phyloP scores from a whole-genome alignment of 37 sponge, comb jelly and placozoan genomes.

The Agelas oroides region DNA sequence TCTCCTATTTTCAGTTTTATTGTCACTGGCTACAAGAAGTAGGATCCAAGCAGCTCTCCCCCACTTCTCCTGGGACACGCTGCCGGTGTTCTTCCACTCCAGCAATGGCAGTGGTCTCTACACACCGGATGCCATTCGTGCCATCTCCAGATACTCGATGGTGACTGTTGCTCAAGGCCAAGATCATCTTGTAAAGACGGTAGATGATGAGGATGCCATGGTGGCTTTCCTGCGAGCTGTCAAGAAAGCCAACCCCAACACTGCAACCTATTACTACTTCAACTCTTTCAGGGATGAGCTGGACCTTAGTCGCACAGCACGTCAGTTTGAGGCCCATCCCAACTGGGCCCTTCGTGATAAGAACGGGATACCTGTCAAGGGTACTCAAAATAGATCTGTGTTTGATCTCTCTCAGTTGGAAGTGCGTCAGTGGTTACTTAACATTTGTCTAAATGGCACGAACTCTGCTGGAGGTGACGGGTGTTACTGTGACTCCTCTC shows the following conservation, averaged over 20 bases:
- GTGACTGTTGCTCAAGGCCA: conserved; percentile 63
- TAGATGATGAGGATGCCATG: conserved; percentile 54
- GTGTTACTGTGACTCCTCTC: conserved; percentile 62
- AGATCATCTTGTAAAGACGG: conserved; percentile 18
- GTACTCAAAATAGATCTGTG: background rate
- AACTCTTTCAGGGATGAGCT: conserved; percentile 37
- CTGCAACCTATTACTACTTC: conserved; percentile 37
- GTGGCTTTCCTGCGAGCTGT: conserved; percentile 20
- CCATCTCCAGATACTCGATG: conserved; percentile 49
- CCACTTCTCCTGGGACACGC: conserved; percentile 65
- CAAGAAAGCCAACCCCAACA: conserved; percentile 22
- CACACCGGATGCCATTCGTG: conserved; percentile 15
- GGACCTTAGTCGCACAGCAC: conserved; percentile 40
- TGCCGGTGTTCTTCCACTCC: conserved; percentile 61
- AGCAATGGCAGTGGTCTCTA: conserved; percentile 54
- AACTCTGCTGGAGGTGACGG: conserved; percentile 55
- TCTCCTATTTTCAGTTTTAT: no score
- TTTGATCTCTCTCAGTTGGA: conserved; percentile 41
- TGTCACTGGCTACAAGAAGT: background rate
- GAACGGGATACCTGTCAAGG: conserved; percentile 15
- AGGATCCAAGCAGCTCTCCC: conserved; percentile 24
- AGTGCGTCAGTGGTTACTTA: conserved; percentile 38
- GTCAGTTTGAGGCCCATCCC: conserved; percentile 14
- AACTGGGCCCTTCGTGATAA: conserved; percentile 19
- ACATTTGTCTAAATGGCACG: conserved; percentile 43